These are phyloP conservation scores for Altica lythri DNA, from an alignment of 2,888 invertebrate genomes.

Conservation along the genomic window DNA sequence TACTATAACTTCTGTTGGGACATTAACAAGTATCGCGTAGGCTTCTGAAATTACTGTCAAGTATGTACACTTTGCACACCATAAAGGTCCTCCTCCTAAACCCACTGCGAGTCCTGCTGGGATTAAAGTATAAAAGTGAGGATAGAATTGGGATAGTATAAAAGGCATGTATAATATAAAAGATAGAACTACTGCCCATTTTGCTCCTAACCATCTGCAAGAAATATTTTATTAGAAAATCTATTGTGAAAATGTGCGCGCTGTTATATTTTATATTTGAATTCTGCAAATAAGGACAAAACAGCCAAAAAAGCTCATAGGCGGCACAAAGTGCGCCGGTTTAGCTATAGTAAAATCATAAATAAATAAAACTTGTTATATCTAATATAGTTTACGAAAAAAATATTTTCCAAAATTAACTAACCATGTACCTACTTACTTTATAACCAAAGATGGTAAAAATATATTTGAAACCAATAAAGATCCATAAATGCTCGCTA, in stretches of 20 bases:
- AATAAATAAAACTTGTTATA: not conserved
- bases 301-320: no score
- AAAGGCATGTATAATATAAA: conserved; percentile 91
- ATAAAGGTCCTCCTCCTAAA: conserved; percentile 88
- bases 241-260: no score
- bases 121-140: conserved; percentile 80
- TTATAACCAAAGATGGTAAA: conserved; percentile 81
- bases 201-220: conserved; percentile 84
- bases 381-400: no score
- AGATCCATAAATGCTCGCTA: conserved; percentile 85
- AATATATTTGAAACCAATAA: conserved; percentile 89
- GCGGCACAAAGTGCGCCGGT: no score
- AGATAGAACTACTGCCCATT: conserved; percentile 84
- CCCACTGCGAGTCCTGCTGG: conserved; percentile 85
- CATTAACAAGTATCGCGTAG: conserved; percentile 73
- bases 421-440: no score
- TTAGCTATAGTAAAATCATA: conserved; percentile 23
- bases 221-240: no score
- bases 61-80: conserved; percentile 96
- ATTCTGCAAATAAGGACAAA: no score
- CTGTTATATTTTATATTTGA: no score
- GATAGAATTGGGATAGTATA: conserved; percentile 88
- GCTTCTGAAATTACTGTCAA: conserved; percentile 82
- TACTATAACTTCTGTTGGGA: conserved; percentile 76
- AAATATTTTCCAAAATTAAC: no score